A percentile compares a stretch with the other conserved stretches of the same genome.
Conservation (phyloP, 2,113 vertebrate genomes). For the Rhinichthys klamathensis region DNA sequence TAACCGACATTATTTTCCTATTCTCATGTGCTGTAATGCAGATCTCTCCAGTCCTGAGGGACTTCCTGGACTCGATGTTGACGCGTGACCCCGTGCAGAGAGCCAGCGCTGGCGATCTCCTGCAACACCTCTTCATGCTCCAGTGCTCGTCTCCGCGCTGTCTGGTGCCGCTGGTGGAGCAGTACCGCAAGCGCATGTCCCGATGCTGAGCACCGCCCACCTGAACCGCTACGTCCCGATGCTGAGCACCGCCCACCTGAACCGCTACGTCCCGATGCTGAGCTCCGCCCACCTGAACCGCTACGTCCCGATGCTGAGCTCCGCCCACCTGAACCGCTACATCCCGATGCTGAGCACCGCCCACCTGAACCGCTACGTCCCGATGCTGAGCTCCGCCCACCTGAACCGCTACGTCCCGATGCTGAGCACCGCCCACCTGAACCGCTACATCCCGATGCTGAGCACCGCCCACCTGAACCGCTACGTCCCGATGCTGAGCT, state of each 20-base stretch:
- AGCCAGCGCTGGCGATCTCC: slow-evolving; percentile 80
- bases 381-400: slow-evolving; percentile 59
- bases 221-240: slow-evolving; percentile 56
- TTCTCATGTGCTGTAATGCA: slow-evolving; percentile 54
- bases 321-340: too few relatives aligned
- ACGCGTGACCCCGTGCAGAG: slow-evolving; percentile 81
- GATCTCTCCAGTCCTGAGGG: slow-evolving; percentile 88
- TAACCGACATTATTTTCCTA: too few relatives aligned
- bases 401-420: slow-evolving; percentile 56
- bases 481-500: slow-evolving; percentile 66
- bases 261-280: slow-evolving; percentile 64
- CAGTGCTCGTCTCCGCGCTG: slow-evolving; percentile 84
- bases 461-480: neutral
- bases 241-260: slow-evolving; percentile 52
- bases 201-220: slow-evolving; percentile 59
- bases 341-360: slow-evolving; percentile 64
- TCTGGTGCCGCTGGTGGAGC: slow-evolving; percentile 88
- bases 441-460: slow-evolving; percentile 63
- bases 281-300: neutral
- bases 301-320: slow-evolving; percentile 66
- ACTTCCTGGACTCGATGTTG: slow-evolving; percentile 90
- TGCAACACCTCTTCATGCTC: slow-evolving; percentile 90
- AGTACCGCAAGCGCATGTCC: slow-evolving; percentile 81
- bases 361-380: slow-evolving; percentile 43
- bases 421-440: slow-evolving; percentile 52